Base-by-base conservation (phyloP, 1,140 invertebrate genomes). In the Solenopsis invicta region DNA sequence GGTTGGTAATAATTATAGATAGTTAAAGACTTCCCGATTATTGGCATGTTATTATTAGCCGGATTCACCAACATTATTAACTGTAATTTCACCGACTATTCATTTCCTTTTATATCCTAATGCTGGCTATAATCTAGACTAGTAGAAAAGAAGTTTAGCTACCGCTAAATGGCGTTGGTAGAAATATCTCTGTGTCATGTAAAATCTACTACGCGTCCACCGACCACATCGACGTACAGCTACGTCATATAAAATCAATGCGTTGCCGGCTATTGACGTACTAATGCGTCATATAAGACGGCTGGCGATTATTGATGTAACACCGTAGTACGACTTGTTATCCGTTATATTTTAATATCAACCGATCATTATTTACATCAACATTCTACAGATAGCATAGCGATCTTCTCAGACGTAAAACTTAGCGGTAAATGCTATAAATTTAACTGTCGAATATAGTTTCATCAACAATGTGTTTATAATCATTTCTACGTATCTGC, bases 171-270 rank as follows among this genome's bases (percentile, higher is more conserved):
- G 29, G 2, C 78, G 21, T 71, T 71, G 50, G 10, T 13, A n/a
- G 41, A 50, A 52, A 4, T 74, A 74, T 74, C 54, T 34, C 24
- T 48, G 18, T 45, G 41, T 29, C 54, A 2, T 9, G 18, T 61
- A 54, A 74, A 82, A 61, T 82, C 24, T 72, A 64, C 45, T 78
- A 48, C 16, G 34, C 13, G n/a, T 81, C 29, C 69, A 56, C 9
- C 64, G 50, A 74, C 41, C 6, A 87, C 41, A 87, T 88, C 75
- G 90, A 84, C 85, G 84, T 89, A 88, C 77, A 34, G 82, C 71
- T 87, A 87, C 82, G 90, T 82, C 86, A 80, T 87, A 85, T 64
- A 88, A 91, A 88, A 84, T 84, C 80, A 84, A 84, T 84, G 80
- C 16, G 52, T 29, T 61, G n/a, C 8, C 54, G 62, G 21, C 34